Evolutionary conservation across 2,113 vertebrate species (phyloP).

Genomic region (Dromas ardeola): DNA sequence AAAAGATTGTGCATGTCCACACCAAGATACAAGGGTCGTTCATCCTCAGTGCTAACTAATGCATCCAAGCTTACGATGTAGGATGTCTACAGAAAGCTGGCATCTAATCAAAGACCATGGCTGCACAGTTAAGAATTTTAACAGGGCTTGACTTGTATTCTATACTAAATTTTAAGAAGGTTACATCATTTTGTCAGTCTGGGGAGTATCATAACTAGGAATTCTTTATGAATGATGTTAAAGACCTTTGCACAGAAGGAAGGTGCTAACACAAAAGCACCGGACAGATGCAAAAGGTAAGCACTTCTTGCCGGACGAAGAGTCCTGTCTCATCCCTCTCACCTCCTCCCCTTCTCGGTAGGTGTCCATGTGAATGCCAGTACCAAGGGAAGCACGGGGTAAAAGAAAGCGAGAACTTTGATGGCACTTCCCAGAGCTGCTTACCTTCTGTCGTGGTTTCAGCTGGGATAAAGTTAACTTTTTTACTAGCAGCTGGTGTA

Average conservation of each 20-base stretch:
- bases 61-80: background rate
- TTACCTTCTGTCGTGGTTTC: background rate
- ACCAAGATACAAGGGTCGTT: background rate
- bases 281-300: background rate
- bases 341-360: background rate
- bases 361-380: background rate
- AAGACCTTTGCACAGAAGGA: background rate
- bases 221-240: background rate
- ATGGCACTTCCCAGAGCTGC: background rate
- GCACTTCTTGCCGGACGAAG: background rate
- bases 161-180: background rate
- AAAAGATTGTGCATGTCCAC: background rate
- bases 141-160: background rate
- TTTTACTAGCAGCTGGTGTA: background rate
- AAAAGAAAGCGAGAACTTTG: background rate
- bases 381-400: fast-evolving
- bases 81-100: background rate
- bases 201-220: background rate
- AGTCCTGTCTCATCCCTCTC: background rate
- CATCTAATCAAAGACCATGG: background rate
- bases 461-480: background rate
- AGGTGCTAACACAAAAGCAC: background rate
- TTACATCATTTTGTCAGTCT: background rate
- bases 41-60: background rate
- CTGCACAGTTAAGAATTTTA: background rate